phyloP scores from a whole-genome alignment of 2,113 vertebrate species.

The Paramisgurnus dabryanus region DNA sequence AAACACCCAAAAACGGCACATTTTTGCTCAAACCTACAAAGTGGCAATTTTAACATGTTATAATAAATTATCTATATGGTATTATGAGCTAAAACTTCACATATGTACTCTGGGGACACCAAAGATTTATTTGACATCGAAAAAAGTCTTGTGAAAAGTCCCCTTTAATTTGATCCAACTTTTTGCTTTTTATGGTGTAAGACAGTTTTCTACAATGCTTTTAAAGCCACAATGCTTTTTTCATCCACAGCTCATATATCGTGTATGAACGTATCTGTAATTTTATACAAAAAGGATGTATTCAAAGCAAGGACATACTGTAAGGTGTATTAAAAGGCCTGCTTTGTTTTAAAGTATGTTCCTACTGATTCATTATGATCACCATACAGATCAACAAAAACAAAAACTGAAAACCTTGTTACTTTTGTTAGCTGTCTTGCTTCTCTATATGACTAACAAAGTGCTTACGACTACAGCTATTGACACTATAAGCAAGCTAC shows the following conservation, averaged over 20 bases:
- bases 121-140: no score
- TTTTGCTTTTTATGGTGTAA: no score
- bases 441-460: neutral
- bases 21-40: no score
- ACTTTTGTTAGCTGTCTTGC: neutral
- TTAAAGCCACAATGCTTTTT: no score
- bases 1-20: no score
- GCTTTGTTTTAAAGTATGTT: neutral
- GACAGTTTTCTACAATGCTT: neutral
- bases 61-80: no score
- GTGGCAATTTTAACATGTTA: no score
- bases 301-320: neutral
- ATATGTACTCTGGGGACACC: no score
- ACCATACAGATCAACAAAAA: neutral
- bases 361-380: neutral
- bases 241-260: conserved; percentile 18
- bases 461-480: neutral
- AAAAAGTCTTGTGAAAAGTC: no score
- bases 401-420: neutral
- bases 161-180: no score
- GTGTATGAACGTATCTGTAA: conserved; percentile 10
- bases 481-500: neutral
- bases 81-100: no score
- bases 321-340: neutral
- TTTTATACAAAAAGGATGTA: neutral